phyloP scores from a whole-genome alignment of 1,140 invertebrate species.

The Lordiphosa collinella region DNA sequence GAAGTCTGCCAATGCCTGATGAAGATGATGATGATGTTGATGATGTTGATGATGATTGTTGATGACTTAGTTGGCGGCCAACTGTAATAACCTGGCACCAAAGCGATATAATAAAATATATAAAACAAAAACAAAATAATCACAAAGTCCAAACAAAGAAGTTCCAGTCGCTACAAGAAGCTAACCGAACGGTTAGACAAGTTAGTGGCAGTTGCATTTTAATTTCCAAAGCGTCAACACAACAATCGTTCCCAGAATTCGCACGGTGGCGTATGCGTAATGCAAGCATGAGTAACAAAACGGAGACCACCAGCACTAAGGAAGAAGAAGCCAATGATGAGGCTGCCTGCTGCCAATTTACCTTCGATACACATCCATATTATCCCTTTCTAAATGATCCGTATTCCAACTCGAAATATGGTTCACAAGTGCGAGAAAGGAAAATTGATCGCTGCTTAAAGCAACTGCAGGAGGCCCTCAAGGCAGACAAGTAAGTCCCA shows the following conservation, averaged over 20 bases:
- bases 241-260: slow-evolving; percentile 24
- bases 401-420: slow-evolving; percentile 55
- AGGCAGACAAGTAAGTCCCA: slow-evolving; percentile 38
- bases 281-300: slow-evolving; percentile 14
- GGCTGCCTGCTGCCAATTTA: slow-evolving; percentile 18
- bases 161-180: slow-evolving; percentile 1
- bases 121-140: slow-evolving; percentile 14
- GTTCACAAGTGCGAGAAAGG: slow-evolving; percentile 64
- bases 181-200: slow-evolving; percentile 43
- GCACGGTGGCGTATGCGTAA: slow-evolving; percentile 42
- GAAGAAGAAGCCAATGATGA: background rate
- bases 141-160: slow-evolving; percentile 30
- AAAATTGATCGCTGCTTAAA: slow-evolving; percentile 72
- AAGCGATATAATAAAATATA: slow-evolving; percentile 28
- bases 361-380: slow-evolving; percentile 53
- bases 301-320: background rate
- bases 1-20: slow-evolving; percentile 16
- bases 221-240: slow-evolving; percentile 34
- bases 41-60: slow-evolving; percentile 21
- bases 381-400: slow-evolving; percentile 53
- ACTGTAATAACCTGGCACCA: slow-evolving; percentile 73
- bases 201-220: slow-evolving; percentile 42
- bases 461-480: slow-evolving; percentile 61
- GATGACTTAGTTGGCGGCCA: slow-evolving; percentile 52
- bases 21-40: slow-evolving; percentile 32